Evolutionary conservation across 2,888 invertebrate species (phyloP), one percentile per base, ranked within the genome.

Genomic region (Hirudinaria manillensis): DNA sequence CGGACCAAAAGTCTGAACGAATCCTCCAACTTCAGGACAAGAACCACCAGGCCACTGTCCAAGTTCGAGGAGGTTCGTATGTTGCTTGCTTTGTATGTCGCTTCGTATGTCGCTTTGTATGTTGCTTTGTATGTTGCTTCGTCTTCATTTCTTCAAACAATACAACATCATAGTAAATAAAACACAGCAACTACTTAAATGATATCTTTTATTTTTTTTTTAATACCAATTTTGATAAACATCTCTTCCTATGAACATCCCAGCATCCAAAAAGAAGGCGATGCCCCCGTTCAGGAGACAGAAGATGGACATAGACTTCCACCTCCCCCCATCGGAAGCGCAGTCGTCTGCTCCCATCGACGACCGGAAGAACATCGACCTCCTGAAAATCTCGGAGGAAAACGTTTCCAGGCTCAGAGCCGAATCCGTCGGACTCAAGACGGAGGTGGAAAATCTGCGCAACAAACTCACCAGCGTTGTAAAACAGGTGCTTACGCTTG

Each of bases 1-100:
- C 90, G 7, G 84, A 88, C 61, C 89, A 88, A 79, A 88, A 88
- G 79, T 85, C 87, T 1, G 87, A 87, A 78, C 85, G 86, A 79
- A 88, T 89, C 77, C 83, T 87, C 29, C 86, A 87, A 76, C 83
- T 88, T 16, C 87, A 88, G 81, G 85, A 86, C 78, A 86, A 85
- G 76, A 85, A 85, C 76, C 83, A 85, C 79, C 85, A 86, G 78
- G 86, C 86, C 74, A 84, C 85, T 32, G 84, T 86, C 19, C 85
- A 85, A 74, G 86, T 85, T 27, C 84, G 85, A 79, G 84, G 85
- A 84, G 77, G 56, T 29, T 51, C 16, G 1, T 24, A 16, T 6
- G n/a, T 34, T 51, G 24, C 0, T 45, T 16, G 10, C 10, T 38
- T 38, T 38, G 3, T 38, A 70, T 29, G 3, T n/a, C 16, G 13